Evolutionary conservation across 1,140 invertebrate genomes (phyloP), one percentile per base, ranked within the genome.

Genomic region (Apis dorsata): DNA sequence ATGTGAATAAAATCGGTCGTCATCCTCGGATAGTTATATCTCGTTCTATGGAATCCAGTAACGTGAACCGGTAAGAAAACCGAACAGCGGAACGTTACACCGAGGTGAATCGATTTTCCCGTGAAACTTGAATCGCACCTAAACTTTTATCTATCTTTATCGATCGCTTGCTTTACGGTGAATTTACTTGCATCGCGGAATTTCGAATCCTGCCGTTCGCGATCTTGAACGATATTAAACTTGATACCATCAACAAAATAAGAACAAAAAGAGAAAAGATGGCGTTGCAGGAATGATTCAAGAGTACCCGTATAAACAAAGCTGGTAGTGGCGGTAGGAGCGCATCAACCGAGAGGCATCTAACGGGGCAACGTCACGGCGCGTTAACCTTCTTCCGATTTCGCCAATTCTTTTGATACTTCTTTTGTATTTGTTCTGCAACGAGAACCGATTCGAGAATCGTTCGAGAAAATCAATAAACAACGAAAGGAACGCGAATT

Each of bases 351-450:
- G 59, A 69, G 55, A 78, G 81, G 68, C 82, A 79, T 59, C 74
- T 90, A 90, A 90, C 88, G 88, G 88, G 79, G 74, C 81, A 86
- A 82, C 88, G 88, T 90, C 86, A 90, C 86, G 88, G 65, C 81
- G 79, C 76, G 86, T 89, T 89, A 89, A 84, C 88, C 78, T 89
- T 81, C 83, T 79, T 77, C 79, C 83, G 68, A 79, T 85, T 87
- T 83, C 51, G 70, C 44, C 73, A 65, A 68, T 86, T 85, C 81
- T 53, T 34, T 3, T 19, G 1, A 9, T 24, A 24, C 13, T 76
- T 63, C 72, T 15, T 13, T 19, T 53, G 34, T 12, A 13, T 60
- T 60, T n/a, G 4, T 3, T 7, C 34, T 60, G 62, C 53, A 10
- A 69, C 55, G 15, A 49, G 11, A 66, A 53, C 65, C 55, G 5